Base-by-base conservation (phyloP, 2,113 vertebrate species). In the Microcebus murinus region DNA sequence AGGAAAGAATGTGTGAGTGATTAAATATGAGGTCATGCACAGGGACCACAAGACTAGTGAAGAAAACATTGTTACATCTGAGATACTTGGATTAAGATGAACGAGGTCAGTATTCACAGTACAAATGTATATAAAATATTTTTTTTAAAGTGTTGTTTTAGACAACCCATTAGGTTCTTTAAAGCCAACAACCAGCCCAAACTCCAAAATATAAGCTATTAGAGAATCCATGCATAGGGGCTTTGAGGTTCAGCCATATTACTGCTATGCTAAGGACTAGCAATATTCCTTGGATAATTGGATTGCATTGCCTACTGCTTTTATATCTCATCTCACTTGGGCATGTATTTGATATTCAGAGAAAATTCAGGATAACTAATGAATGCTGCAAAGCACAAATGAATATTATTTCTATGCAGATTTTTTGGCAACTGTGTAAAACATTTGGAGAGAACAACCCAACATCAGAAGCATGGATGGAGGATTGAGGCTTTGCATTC, bases 391-490 rank as follows among this genome's bases (percentile, higher is more conserved):
- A 82, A 97, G 94, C 94, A 91, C 91, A 97, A 97, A 95, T 77
- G 88, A 96, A 96, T 96, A 97, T 97, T 96, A 96, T 98, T 98
- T 97, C 83, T 95, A 96, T 97, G 96, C 96, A 97, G 88, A 97
- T 98, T 97, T 97, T 90, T 96, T 96, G 95, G 96, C 97, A 96
- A 97, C 79, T 81, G 80, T 0, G n/a, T 87, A 79, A 68, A 93
- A 96, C 89, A 96, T 88, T 97, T 96, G 94, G 94, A 96, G 74
- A 92, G 71, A 97, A 91, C 20, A 93, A 45, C 29, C 65, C 81
- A 70, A 74, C 25, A 55, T 85, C 82, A 88, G 68, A 91, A 92
- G 52, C 34, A 81, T 3, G 21, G 81, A 34, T 59, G 34, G 70
- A 74, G 42, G 82, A 77, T 4, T 29, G 15, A 79, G 67, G 50